phyloP scores from a whole-genome alignment of 2,113 vertebrate species.

The Pungitius pungitius region DNA sequence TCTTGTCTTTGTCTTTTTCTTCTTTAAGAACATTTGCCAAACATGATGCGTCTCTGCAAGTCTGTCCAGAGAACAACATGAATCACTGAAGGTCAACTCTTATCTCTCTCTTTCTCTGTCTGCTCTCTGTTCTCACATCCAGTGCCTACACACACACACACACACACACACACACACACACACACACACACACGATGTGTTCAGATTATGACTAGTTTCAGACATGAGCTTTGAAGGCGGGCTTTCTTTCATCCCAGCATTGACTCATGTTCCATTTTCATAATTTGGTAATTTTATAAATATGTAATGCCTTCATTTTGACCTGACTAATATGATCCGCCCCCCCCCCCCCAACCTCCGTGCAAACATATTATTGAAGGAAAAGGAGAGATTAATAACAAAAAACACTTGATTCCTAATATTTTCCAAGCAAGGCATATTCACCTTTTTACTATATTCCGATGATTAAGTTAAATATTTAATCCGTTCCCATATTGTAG shows the following conservation, averaged over 20 bases:
- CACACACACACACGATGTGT: slow-evolving; percentile 9
- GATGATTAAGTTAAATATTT: slow-evolving; percentile 2
- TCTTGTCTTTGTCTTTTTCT: slow-evolving; percentile 33
- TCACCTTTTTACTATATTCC: neutral
- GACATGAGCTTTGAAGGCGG: slow-evolving; percentile 64
- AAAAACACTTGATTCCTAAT: slow-evolving; percentile 8
- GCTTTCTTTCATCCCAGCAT: slow-evolving; percentile 64
- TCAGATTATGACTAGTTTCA: slow-evolving; percentile 62
- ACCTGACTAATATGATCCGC: slow-evolving; percentile 49
- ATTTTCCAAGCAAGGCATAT: neutral
- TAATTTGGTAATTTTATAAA: slow-evolving; percentile 72
- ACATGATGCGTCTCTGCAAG: slow-evolving; percentile 61
- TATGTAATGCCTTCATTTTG: slow-evolving; percentile 66
- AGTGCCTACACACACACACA: slow-evolving; percentile 24
- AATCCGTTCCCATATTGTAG: neutral
- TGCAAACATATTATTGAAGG: slow-evolving; percentile 14
- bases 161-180: slow-evolving; percentile 29
- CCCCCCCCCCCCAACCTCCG: neutral
- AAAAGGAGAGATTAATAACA: slow-evolving; percentile 16
- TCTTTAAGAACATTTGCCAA: slow-evolving; percentile 61
- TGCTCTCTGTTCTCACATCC: slow-evolving; percentile 48
- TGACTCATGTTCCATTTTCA: slow-evolving; percentile 70
- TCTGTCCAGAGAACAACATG: slow-evolving; percentile 63
- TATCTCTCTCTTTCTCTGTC: slow-evolving; percentile 51
- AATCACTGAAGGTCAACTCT: slow-evolving; percentile 71